Evolutionary conservation across 2,888 invertebrate species (phyloP), one percentile per base, ranked within the genome.

Genomic region (Phania funesta): DNA sequence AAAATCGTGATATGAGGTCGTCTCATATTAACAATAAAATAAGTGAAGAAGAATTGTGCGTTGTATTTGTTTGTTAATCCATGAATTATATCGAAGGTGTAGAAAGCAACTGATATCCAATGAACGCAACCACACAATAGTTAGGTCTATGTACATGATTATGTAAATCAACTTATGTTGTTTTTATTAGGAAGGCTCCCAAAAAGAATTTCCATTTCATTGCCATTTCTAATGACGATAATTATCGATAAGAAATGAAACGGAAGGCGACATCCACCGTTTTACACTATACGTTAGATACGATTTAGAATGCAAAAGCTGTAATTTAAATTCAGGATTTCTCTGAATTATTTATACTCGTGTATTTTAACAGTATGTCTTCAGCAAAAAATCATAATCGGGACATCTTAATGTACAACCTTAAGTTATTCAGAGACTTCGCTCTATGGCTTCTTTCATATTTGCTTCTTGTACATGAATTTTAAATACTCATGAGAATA

Each of bases 401-500:
- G 50, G 26, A 16, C 3, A 2, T n/a, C 35, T 35, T 41, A 41
- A 60, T 41, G 24, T 18, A 13, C 7, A 18, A 3, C 26, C 46
- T n/a, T n/a, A 8, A 8, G 18, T n/a, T 26, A 8, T 20, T n/a
- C n/a, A n/a, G n/a, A 32, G 41, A 52, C 6, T 22, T 26, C 44
- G n/a, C 26, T 22, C 13, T n/a, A 44, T 16, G 41, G 26, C 44
- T 18, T 56, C 3, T 54, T 29, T 50, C 8, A 22, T 62, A 32
- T 48, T 58, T 58, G 6, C 29, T 67, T 38, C 16, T 58, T 58
- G 26, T 20, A 58, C 56, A 75, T 60, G 67, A 76, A 65, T 64
- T 74, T 78, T 65, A 78, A 77, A 77, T 70, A 70, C 71, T 41
- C 71, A 24, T 64, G 64, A 32, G 62, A 56, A 77, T 68, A 26